These are phyloP conservation scores for Rhimphoctona megacephalus DNA, from an alignment of 2,888 invertebrate species.

Conservation along the genomic window DNA sequence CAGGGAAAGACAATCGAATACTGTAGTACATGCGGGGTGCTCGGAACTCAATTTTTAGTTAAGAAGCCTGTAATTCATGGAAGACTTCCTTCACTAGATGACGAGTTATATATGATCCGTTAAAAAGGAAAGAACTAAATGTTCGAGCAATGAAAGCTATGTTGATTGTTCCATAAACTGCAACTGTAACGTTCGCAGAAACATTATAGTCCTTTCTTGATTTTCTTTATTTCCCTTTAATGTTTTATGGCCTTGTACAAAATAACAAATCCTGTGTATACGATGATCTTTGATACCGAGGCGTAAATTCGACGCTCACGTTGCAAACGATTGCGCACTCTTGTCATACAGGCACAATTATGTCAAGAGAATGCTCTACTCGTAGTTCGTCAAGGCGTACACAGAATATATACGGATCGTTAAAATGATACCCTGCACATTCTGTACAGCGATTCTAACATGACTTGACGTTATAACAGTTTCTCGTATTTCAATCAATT, in stretches of 20 bases:
- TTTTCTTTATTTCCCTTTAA: neutral
- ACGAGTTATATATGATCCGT: neutral
- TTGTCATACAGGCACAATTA: slow-evolving; percentile 3
- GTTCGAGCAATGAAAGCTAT: neutral
- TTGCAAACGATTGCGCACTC: neutral
- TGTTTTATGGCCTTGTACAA: neutral
- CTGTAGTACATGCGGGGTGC: neutral
- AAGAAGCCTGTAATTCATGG: neutral
- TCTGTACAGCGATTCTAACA: slow-evolving; percentile 4
- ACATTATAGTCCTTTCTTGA: neutral
- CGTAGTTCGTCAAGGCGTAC: neutral
- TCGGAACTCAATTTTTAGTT: neutral
- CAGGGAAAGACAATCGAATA: neutral
- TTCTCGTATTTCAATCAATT: slow-evolving; percentile 23
- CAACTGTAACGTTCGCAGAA: neutral
- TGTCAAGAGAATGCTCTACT: neutral
- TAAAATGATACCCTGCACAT: neutral
- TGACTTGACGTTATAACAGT: slow-evolving; percentile 17
- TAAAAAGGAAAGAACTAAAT: neutral
- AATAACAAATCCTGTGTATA: neutral
- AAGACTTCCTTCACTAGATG: neutral
- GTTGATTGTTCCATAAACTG: neutral
- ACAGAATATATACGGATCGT: slow-evolving; percentile 6
- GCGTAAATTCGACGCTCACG: neutral
- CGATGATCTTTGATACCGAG: neutral